Conservation (phyloP, 2,113 vertebrate species). For the Sphyrna mokarran region DNA sequence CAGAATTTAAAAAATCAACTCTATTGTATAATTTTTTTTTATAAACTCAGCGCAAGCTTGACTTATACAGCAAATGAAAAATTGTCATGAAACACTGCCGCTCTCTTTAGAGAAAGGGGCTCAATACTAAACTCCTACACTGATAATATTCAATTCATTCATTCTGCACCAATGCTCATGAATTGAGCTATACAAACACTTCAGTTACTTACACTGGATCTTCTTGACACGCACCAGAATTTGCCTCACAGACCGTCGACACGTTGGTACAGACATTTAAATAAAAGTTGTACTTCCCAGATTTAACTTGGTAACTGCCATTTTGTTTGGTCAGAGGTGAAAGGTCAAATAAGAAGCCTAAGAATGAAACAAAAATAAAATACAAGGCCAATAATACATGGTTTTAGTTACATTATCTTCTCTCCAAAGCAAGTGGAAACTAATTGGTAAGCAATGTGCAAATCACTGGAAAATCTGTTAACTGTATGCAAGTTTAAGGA, state of each 20-base stretch:
- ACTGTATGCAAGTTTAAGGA: not conserved
- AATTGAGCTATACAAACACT: not conserved
- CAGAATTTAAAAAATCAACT: not conserved
- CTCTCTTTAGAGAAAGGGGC: not conserved
- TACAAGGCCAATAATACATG: not conserved
- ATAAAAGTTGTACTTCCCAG: slow-evolving; percentile 63
- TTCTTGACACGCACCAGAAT: slow-evolving; percentile 76
- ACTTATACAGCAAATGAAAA: not conserved
- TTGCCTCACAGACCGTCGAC: slow-evolving; percentile 52
- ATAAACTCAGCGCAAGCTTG: not conserved
- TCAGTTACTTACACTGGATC: slow-evolving; percentile 56
- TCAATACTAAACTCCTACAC: not conserved
- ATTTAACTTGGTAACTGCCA: slow-evolving; percentile 56
- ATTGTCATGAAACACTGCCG: not conserved
- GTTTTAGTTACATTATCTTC: not conserved
- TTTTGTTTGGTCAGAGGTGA: slow-evolving; percentile 65
- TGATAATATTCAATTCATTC: not conserved
- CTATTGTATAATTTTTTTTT: too few species aligned
- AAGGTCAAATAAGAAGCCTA: slow-evolving; percentile 81
- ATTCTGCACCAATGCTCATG: not conserved
- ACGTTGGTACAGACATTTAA: slow-evolving; percentile 75
- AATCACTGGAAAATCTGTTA: too few species aligned
- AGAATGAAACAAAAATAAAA: not conserved
- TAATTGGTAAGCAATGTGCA: not conserved
- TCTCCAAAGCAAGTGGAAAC: not conserved